Conservation (phyloP, 2,797 vertebrate genomes). For the Lepilemur septentrionalis region DNA sequence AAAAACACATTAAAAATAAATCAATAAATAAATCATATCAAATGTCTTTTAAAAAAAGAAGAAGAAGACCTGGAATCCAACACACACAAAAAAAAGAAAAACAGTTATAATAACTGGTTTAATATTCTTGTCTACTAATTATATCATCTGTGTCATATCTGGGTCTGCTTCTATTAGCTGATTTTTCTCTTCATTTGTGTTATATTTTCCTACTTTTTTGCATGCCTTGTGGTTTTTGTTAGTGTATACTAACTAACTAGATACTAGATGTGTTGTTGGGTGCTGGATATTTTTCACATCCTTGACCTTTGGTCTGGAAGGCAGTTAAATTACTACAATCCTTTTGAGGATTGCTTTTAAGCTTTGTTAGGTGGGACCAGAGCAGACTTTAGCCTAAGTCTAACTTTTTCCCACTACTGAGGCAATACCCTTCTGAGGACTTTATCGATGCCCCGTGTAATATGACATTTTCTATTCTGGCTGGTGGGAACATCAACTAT, state of each 20-base stretch:
- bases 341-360: not conserved
- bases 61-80: too few relatives aligned
- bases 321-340: not conserved
- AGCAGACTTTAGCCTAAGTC: not conserved
- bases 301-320: not conserved
- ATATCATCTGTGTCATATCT: not conserved
- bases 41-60: too few relatives aligned
- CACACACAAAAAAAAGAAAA: too few relatives aligned
- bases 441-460: not conserved
- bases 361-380: not conserved
- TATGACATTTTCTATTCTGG: not conserved
- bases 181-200: not conserved
- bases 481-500: not conserved
- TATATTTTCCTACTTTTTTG: not conserved
- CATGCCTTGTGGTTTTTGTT: not conserved
- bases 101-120: not conserved
- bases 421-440: not conserved
- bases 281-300: conserved; percentile 6
- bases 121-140: not conserved
- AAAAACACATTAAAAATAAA: too few relatives aligned
- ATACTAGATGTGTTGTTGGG: not conserved
- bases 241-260: not conserved
- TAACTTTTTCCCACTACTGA: not conserved
- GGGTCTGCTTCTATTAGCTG: not conserved
- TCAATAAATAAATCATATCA: too few relatives aligned